Percentiles rank a stretch among this genome's conserved stretches.
These are phyloP conservation scores for Heliconius erato DNA, from an alignment of 2,888 invertebrate species.

Conservation along the genomic window DNA sequence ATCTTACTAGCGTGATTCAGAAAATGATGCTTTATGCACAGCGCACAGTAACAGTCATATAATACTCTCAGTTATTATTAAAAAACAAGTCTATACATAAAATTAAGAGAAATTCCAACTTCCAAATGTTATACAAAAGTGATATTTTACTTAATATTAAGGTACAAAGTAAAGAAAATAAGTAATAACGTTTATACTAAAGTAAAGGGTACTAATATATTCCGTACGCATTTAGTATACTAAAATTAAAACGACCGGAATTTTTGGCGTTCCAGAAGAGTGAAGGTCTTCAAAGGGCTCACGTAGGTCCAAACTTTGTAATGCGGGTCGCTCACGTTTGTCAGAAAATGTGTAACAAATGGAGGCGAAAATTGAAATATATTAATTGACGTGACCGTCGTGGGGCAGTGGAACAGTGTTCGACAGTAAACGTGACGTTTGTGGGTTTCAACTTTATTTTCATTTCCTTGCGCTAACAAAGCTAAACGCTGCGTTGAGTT, in stretches of 20 bases:
- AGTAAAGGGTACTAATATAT: conserved; percentile 25
- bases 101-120: too few relatives aligned
- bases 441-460: not conserved
- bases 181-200: not conserved
- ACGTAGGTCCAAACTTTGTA: conserved; percentile 39
- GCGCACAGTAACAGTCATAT: too few relatives aligned
- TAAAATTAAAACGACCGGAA: conserved; percentile 34
- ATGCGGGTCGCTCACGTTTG: conserved; percentile 36
- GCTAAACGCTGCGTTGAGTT: not conserved
- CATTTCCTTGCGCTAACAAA: not conserved
- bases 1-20: too few relatives aligned
- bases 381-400: not conserved
- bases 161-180: not conserved
- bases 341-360: conserved; percentile 7
- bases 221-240: conserved; percentile 21
- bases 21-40: too few relatives aligned
- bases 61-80: too few relatives aligned
- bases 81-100: too few relatives aligned
- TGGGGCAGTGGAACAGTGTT: not conserved
- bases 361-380: conserved; percentile 18
- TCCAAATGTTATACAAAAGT: too few relatives aligned
- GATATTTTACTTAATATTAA: not conserved
- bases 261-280: conserved; percentile 37
- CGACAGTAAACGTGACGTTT: not conserved
- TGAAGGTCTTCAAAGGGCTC: conserved; percentile 43